Base-by-base conservation (phyloP, 2,888 invertebrate species). In the Ptycholaimellus sp. region DNA sequence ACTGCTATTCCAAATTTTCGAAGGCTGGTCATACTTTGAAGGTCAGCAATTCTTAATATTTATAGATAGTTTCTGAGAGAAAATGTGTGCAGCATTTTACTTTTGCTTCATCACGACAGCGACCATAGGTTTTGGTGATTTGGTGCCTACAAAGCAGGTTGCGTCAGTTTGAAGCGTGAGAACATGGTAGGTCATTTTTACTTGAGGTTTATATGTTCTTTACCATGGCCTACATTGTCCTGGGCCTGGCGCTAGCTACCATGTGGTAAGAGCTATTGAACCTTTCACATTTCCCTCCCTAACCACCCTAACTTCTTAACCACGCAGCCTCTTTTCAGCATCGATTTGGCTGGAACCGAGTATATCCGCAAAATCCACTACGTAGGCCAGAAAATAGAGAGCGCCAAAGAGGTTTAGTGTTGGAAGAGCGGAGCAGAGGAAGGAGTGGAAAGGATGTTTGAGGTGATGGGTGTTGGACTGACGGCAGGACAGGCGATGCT, bases 61-160 rank as follows among this genome's bases (percentile, higher is more conserved):
- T n/a, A n/a, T n/a, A n/a, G n/a, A n/a, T n/a, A n/a, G n/a, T n/a
- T n/a, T n/a, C n/a, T n/a, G n/a, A n/a, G n/a, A n/a, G n/a, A n/a
- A n/a, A n/a, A n/a, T n/a, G n/a, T n/a, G n/a, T n/a, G n/a, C n/a
- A n/a, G 33, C 34, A 4, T 38, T 38, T 23, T 38, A 38, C 30
- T 38, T 35, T 14, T 55, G 55, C 41, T 56, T 55, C 39, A 55
- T 55, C 29, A 56, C 55, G 21, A 54, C 55, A 53, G 53, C 55
- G n/a, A 55, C 55, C 25, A 49, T 30, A 49, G 49, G 52, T 4
- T 56, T 55, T 38, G 54, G 56, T 20, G 55, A 55, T 39, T 49
- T 52, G 38, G 55, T 56, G 7, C 55, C 55, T 1, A 52, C 54
- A 2, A 46, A 51, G 36, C 50, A 54, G 37, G n/a, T n/a, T n/a